Conservation (phyloP, 2,113 vertebrate species). For the Lycaon pictus region DNA sequence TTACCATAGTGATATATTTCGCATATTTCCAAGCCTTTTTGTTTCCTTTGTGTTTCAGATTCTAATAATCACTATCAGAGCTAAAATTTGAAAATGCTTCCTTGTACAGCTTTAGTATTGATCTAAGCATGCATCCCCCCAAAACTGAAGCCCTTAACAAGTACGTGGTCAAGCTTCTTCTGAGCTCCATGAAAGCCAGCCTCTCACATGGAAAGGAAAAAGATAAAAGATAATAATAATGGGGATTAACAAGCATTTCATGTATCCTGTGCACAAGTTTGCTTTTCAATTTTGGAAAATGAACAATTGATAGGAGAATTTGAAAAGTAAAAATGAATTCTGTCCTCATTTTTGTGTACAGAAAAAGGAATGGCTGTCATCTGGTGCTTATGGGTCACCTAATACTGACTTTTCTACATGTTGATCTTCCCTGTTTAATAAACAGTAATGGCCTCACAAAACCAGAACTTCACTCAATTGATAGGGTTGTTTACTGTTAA, state of each 20-base stretch:
- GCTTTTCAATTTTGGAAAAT: slow-evolving; percentile 13
- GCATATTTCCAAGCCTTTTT: background rate
- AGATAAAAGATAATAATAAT: background rate
- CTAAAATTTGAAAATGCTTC: background rate
- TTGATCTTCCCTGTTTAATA: slow-evolving; percentile 66
- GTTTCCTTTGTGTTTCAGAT: background rate
- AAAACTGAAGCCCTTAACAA: background rate
- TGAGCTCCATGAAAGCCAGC: too few species aligned
- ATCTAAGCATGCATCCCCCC: background rate
- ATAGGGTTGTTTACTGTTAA: slow-evolving; percentile 82
- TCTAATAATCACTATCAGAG: background rate
- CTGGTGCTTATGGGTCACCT: slow-evolving; percentile 62
- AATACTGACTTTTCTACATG: slow-evolving; percentile 72
- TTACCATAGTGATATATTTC: background rate
- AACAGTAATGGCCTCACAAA: slow-evolving; percentile 81
- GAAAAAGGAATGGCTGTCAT: slow-evolving; percentile 67
- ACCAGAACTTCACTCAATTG: slow-evolving; percentile 74
- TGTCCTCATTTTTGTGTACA: background rate
- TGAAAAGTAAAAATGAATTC: background rate
- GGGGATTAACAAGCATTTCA: background rate
- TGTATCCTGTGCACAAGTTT: background rate
- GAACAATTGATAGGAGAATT: background rate
- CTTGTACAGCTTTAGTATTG: background rate
- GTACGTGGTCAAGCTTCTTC: background rate
- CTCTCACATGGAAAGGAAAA: background rate